These are phyloP conservation scores for Alaudala cheleensis DNA, from an alignment of 2,113 vertebrate species.

Conservation along the genomic window DNA sequence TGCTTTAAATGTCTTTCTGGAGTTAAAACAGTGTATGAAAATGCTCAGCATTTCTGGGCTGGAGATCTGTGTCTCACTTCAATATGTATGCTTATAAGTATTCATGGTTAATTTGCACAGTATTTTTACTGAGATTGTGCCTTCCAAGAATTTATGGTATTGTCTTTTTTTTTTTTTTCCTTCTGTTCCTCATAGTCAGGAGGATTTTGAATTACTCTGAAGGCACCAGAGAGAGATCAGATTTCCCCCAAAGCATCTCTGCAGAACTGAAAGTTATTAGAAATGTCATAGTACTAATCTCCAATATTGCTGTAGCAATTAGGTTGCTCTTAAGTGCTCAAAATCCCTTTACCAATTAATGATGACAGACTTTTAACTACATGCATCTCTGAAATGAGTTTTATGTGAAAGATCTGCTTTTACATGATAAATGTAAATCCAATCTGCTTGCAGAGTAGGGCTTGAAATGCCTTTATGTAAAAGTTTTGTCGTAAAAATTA, in stretches of 20 bases:
- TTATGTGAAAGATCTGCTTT: neutral
- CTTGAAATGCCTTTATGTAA: neutral
- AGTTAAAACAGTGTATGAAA: neutral
- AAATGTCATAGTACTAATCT: neutral
- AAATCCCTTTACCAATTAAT: neutral
- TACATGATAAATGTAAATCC: neutral
- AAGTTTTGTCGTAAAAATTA: neutral
- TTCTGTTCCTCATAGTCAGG: neutral
- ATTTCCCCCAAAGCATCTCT: neutral
- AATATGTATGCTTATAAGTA: neutral
- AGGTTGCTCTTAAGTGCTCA: neutral
- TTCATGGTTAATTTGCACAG: neutral
- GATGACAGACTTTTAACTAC: neutral
- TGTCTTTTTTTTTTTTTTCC: neutral
- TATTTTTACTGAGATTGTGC: neutral
- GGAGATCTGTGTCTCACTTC: neutral
- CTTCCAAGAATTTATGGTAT: neutral
- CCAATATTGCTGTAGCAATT: neutral
- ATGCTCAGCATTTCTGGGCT: neutral
- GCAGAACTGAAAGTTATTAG: neutral
- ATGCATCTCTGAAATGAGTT: neutral
- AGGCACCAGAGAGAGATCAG: neutral
- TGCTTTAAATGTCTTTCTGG: neutral
- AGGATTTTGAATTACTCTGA: neutral
- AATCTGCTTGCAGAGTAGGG: neutral